Evolutionary conservation across 2,888 invertebrate genomes (phyloP), one percentile per base, ranked within the genome.

Genomic region (Aphidius colemani): DNA sequence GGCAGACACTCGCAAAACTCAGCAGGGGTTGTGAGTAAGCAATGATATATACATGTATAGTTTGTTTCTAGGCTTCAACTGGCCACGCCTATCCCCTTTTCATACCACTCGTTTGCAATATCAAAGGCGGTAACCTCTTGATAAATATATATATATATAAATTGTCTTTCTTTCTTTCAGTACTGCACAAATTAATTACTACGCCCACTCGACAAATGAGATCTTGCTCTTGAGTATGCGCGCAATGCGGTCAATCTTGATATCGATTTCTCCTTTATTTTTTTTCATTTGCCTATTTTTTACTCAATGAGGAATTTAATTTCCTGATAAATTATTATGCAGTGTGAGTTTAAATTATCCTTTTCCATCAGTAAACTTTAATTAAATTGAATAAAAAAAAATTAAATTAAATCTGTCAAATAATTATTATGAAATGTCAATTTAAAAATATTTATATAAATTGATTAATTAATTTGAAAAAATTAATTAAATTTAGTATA

Each of bases 61-160:
- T 75, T 80, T 80, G 80, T 80, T 79, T 80, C 78, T 80, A 76
- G 74, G 72, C 73, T 73, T 69, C 72, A 72, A 72, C 70, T 74
- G 74, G 78, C 80, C 80, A 80, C 80, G 80, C 80, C 80, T 78
- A 78, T 73, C 76, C 76, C 77, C 76, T 76, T 77, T 78, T 76
- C 69, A 74, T 72, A 71, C 72, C 69, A 53, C 57, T 55, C 46
- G 53, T 13, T 39, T 45, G 67, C 69, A 67, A 75, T 73, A 74
- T 78, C 77, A 79, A 78, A 80, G 80, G 79, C 80, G 79, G 79
- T 77, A 75, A 77, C 78, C 72, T 53, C 62, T 59, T 53, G 30
- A 46, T n/a, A n/a, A n/a, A n/a, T 57, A 45, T 45, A 13, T 46
- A 30, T 30, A 57, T n/a, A 46, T 57, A 59, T 53, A 50, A 49